These are phyloP conservation scores for Euleptes europaea DNA, from an alignment of 2,113 vertebrate genomes.

Conservation along the genomic window DNA sequence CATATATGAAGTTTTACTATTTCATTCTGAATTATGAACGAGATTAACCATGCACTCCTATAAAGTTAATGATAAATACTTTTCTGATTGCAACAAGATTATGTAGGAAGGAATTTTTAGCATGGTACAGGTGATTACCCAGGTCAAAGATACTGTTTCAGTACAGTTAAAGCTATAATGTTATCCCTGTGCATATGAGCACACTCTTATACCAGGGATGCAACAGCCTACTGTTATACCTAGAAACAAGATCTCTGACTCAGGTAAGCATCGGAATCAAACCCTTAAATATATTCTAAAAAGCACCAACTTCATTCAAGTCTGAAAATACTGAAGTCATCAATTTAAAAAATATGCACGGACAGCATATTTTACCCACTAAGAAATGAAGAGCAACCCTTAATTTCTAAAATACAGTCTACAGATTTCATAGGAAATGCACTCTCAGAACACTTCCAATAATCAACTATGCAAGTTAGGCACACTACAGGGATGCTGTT, in stretches of 20 bases:
- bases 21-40: conserved; percentile 41
- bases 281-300: background rate
- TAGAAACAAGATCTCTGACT: background rate
- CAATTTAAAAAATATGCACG: background rate
- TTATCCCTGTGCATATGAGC: background rate
- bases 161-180: background rate
- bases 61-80: conserved; percentile 15
- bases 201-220: background rate
- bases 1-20: conserved; percentile 12
- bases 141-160: background rate
- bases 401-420: background rate
- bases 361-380: background rate
- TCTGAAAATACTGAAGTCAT: background rate
- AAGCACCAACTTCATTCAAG: background rate
- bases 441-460: no score
- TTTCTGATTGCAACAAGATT: background rate
- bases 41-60: conserved; percentile 42
- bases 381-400: background rate
- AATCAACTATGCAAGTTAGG: background rate
- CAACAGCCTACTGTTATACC: background rate
- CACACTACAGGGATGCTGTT: background rate
- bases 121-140: background rate
- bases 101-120: background rate
- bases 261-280: background rate
- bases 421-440: background rate